Conservation (phyloP, 2,888 invertebrate genomes). For the Pycnomerus fuliginosus region DNA sequence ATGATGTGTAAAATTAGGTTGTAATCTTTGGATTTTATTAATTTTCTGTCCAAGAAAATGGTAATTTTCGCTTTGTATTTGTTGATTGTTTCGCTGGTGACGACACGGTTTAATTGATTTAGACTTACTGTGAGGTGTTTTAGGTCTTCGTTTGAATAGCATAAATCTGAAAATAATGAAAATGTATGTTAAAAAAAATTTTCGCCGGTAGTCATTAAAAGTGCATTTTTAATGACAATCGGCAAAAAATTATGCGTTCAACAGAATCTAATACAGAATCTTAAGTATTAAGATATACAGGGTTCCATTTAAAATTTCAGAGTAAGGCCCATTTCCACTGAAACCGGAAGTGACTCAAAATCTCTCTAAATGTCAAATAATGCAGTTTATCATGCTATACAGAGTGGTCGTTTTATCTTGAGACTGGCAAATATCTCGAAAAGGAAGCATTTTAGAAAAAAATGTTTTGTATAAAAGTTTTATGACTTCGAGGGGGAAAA, state of each 20-base stretch:
- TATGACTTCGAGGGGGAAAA: too few species aligned
- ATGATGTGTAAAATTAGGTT: slow-evolving; percentile 43
- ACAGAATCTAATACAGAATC: not conserved
- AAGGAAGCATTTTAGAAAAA: too few species aligned
- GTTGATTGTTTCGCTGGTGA: slow-evolving; percentile 47
- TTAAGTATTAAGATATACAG: not conserved
- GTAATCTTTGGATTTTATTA: slow-evolving; percentile 37
- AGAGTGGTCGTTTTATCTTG: too few species aligned
- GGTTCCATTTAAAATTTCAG: too few species aligned
- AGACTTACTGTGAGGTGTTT: slow-evolving; percentile 54
- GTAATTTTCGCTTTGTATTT: slow-evolving; percentile 48
- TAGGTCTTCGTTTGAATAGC: slow-evolving; percentile 48
- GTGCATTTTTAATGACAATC: too few species aligned
- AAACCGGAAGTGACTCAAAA: too few species aligned
- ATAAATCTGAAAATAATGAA: slow-evolving; percentile 41
- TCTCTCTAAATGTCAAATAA: too few species aligned
- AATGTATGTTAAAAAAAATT: not conserved
- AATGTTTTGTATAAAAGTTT: too few species aligned
- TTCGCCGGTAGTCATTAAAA: not conserved
- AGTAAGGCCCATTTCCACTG: too few species aligned
- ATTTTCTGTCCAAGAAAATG: slow-evolving; percentile 42
- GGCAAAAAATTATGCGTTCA: not conserved
- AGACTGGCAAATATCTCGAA: too few species aligned
- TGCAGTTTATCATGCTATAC: too few species aligned
- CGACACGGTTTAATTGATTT: slow-evolving; percentile 48